phyloP scores from a whole-genome alignment of 1,140 invertebrate species.

The Platorchestia sp. region DNA sequence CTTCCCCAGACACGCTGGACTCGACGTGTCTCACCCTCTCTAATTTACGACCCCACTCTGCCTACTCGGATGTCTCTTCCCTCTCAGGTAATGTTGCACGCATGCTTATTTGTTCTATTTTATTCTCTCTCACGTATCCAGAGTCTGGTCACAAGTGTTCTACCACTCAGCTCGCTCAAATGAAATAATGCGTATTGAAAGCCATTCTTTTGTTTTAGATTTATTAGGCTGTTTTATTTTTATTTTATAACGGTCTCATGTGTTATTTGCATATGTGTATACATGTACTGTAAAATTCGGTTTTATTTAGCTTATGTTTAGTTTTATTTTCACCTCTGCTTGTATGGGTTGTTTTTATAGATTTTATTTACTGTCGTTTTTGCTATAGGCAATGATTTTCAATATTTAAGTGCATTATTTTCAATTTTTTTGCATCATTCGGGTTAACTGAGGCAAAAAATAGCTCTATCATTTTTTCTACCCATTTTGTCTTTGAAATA shows the following conservation, averaged over 20 bases:
- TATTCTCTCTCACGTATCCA: not conserved
- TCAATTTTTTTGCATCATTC: not conserved
- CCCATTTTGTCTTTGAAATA: not conserved
- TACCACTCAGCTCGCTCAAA: not conserved
- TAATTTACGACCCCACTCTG: slow-evolving; percentile 34
- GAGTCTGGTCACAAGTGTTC: not conserved
- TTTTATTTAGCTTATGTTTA: not conserved
- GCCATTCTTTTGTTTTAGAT: not conserved
- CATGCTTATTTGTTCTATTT: not conserved
- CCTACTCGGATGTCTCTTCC: slow-evolving; percentile 46
- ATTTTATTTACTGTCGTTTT: not conserved
- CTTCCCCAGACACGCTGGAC: slow-evolving; percentile 30
- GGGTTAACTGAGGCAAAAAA: not conserved
- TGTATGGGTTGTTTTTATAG: not conserved
- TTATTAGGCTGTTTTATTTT: not conserved
- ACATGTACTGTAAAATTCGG: not conserved
- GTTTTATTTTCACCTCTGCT: not conserved
- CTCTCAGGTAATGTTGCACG: slow-evolving; percentile 39
- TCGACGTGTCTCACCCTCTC: slow-evolving; percentile 22
- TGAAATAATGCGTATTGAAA: not conserved
- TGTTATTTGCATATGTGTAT: not conserved
- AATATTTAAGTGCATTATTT: not conserved
- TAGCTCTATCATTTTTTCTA: not conserved
- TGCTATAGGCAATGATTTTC: not conserved
- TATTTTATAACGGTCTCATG: not conserved